Evolutionary conservation across 2,888 invertebrate species (phyloP).

Genomic region (Drosophila neoperkinsi): DNA sequence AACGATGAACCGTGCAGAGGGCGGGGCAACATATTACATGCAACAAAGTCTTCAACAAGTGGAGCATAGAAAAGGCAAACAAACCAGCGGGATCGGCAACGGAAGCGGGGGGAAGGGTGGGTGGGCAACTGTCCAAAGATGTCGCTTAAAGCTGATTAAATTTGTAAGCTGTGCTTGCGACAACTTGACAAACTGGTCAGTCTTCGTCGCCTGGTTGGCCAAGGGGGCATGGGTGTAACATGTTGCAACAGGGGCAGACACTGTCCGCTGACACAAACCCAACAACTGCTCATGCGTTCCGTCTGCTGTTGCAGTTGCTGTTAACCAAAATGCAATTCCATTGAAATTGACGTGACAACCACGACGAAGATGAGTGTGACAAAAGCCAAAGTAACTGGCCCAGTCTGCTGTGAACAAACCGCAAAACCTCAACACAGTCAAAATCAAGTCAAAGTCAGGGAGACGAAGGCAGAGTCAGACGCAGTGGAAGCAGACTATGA

Average conservation of each 20-base stretch:
- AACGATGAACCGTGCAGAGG: neutral
- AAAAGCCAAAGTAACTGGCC: conserved; percentile 55
- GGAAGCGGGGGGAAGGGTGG: conserved; percentile 39
- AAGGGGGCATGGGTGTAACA: conserved; percentile 10
- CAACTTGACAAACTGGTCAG: conserved; percentile 76
- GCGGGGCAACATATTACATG: conserved; percentile 4
- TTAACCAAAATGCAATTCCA: conserved; percentile 74
- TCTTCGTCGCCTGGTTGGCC: conserved; percentile 1
- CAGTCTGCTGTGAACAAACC: conserved; percentile 50
- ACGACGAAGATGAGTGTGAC: conserved; percentile 77
- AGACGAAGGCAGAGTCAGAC: conserved; percentile 6
- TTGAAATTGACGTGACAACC: conserved; percentile 75
- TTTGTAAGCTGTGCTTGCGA: conserved; percentile 73
- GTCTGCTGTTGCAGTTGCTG: conserved; percentile 20
- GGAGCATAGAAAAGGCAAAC: conserved; percentile 3
- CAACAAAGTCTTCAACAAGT: conserved; percentile 48
- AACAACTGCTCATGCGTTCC: conserved; percentile 66
- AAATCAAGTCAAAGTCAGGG: conserved; percentile 25
- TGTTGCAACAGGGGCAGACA: conserved; percentile 6
- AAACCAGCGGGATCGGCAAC: neutral
- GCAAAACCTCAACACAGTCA: conserved; percentile 45
- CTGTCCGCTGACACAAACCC: conserved; percentile 1
- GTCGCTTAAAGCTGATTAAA: conserved; percentile 77
- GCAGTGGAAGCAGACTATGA: conserved; percentile 1
- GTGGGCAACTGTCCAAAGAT: conserved; percentile 13